Evolutionary conservation across 2,113 vertebrate species (phyloP).

Genomic region (Rhinichthys klamathensis): DNA sequence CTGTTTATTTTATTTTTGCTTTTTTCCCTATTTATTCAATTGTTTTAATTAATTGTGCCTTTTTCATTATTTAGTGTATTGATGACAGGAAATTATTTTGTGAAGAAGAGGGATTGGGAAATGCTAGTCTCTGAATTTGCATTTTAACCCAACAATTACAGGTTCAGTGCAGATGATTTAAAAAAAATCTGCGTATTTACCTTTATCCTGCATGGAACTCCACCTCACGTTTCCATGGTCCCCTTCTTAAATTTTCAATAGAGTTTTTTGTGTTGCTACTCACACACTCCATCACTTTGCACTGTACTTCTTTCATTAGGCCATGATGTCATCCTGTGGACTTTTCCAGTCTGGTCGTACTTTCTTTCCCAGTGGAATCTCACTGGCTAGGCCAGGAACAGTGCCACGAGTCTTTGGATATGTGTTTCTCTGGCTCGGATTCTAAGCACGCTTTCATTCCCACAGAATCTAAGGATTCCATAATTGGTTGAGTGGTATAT

Average conservation of each 20-base stretch:
- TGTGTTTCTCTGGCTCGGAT: neutral
- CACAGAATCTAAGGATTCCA: slow-evolving; percentile 11
- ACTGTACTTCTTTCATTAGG: slow-evolving; percentile 49
- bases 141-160: neutral
- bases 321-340: slow-evolving; percentile 17
- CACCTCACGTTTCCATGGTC: slow-evolving; percentile 33
- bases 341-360: slow-evolving; percentile 38
- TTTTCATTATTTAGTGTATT: neutral
- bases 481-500: slow-evolving; percentile 1
- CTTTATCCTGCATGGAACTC: neutral
- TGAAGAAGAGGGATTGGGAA: neutral
- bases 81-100: neutral
- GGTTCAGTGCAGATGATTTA: too few species aligned
- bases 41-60: neutral
- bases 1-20: neutral
- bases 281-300: slow-evolving; percentile 1
- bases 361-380: slow-evolving; percentile 47
- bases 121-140: neutral
- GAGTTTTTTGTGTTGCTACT: slow-evolving; percentile 24
- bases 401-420: slow-evolving; percentile 18
- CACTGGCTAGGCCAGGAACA: slow-evolving; percentile 11
- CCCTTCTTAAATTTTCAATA: slow-evolving; percentile 9
- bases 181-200: neutral
- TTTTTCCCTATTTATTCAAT: neutral
- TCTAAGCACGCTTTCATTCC: slow-evolving; percentile 24